Evolutionary conservation across 2,888 invertebrate genomes (phyloP), one percentile per base, ranked within the genome.

Genomic region (Branchellion lobata): DNA sequence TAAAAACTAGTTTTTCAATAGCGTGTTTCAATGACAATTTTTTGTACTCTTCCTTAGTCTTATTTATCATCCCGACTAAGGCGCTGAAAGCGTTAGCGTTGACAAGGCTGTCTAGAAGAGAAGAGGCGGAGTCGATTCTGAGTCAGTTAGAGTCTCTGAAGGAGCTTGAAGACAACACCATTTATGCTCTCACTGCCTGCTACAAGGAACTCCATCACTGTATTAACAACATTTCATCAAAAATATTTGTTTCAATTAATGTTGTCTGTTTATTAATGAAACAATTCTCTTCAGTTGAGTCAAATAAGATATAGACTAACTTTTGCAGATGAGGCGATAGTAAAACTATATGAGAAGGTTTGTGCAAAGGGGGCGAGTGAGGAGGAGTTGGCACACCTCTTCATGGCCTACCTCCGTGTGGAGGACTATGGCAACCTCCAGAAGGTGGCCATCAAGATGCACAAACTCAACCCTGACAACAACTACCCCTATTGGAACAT

Each of bases 401-500:
- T 98, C 88, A 96, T 97, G 93, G 92, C 96, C 0, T 94, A 97
- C 86, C 96, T 96, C 2, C 90, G 97, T 40, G 90, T 95, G 1
- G 92, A 92, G 0, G 93, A 97, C 88, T 95, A 93, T 86, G 93
- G 93, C 85, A 91, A 93, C 11, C 97, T 97, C 87, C 95, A 96
- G 85, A 91, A 93, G 82, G 92, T 93, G 0, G 98, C 97, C 0
- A 91, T 96, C 90, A 91, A 92, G 18, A 89, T 99, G 51, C 97
- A 94, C 88, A 96, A 95, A 89, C 89, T 94, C 79, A 92, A 92
- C 85, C 93, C 94, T 1, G 82, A 84, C 76, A 96, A 96, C 87
- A 96, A 0, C 1, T 98, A 98, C 87, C 96, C 96, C 87, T 96
- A 95, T 87, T 99, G 98, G 99, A 94, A 94, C 29, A 93, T 98